phyloP scores from a whole-genome alignment of 2,888 invertebrate genomes.

The Eristalis arbustorum region DNA sequence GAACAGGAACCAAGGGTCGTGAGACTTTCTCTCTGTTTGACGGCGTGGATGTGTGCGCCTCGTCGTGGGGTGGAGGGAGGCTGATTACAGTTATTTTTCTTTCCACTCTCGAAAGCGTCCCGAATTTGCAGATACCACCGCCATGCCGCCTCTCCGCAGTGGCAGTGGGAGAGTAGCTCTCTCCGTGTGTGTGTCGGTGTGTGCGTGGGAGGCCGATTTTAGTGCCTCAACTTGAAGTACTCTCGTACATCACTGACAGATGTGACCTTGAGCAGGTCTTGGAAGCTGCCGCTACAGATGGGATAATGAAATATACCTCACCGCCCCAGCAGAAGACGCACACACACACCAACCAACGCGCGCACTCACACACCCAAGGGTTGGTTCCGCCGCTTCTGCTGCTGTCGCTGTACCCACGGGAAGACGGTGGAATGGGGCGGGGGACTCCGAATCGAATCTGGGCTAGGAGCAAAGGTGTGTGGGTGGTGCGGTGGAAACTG shows the following conservation, averaged over 20 bases:
- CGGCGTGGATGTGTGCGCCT: conserved; percentile 24
- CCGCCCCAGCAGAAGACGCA: conserved; percentile 17
- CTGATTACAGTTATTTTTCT: conserved; percentile 15
- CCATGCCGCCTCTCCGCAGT: no score
- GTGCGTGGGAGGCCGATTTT: conserved; percentile 15
- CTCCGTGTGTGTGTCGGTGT: not conserved
- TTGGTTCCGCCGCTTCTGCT: not conserved
- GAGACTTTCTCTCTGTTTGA: not conserved
- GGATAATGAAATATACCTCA: conserved; percentile 52
- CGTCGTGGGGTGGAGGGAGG: not conserved
- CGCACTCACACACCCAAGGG: not conserved
- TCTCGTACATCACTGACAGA: conserved; percentile 69
- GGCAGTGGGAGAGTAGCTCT: not conserved
- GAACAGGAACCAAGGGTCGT: not conserved
- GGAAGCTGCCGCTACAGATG: conserved; percentile 57
- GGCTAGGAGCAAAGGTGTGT: conserved; percentile 8
- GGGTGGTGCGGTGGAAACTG: conserved; percentile 14
- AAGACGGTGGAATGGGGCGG: conserved; percentile 31
- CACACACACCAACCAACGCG: not conserved
- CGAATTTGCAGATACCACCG: not conserved
- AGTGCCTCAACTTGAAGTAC: conserved; percentile 26
- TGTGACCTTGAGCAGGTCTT: conserved; percentile 72
- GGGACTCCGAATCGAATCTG: conserved; percentile 41
- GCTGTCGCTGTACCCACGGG: not conserved
- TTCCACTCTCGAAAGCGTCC: not conserved